Percentiles rank a stretch among this genome's conserved stretches.
These are phyloP conservation scores for Numenius arquata DNA, from an alignment of 2,113 vertebrate species.

Conservation along the genomic window DNA sequence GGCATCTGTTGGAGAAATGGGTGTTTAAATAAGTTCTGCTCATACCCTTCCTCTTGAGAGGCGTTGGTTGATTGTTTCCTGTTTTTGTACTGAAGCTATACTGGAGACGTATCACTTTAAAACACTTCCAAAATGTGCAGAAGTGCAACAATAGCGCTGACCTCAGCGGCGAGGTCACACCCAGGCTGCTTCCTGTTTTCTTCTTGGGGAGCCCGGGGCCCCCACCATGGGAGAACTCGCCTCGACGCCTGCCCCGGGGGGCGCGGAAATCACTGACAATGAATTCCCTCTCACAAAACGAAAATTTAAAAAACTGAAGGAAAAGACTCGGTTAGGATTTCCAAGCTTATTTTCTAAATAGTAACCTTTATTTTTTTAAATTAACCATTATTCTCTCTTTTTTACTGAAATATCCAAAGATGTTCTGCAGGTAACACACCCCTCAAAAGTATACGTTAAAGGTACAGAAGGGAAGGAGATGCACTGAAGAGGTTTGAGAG, in stretches of 20 bases:
- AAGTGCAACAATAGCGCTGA: slow-evolving; percentile 68
- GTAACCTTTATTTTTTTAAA: background rate
- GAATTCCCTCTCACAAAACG: background rate
- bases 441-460: background rate
- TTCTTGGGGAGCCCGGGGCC: slow-evolving; percentile 42
- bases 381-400: background rate
- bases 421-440: background rate
- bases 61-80: slow-evolving; percentile 71
- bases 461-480: background rate
- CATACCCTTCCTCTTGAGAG: slow-evolving; percentile 57
- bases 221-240: background rate
- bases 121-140: slow-evolving; percentile 71
- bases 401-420: background rate
- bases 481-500: background rate
- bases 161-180: slow-evolving; percentile 61
- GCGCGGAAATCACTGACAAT: background rate
- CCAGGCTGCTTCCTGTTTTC: slow-evolving; percentile 75
- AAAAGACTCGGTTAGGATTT: background rate
- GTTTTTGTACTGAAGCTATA: slow-evolving; percentile 68
- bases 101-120: slow-evolving; percentile 60
- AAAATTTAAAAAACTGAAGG: background rate
- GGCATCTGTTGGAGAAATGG: background rate
- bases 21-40: slow-evolving; percentile 5
- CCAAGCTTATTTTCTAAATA: background rate
- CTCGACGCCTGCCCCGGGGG: background rate